These are phyloP conservation scores for Caligus rogercresseyi DNA, from an alignment of 1,140 invertebrate species.

Conservation along the genomic window DNA sequence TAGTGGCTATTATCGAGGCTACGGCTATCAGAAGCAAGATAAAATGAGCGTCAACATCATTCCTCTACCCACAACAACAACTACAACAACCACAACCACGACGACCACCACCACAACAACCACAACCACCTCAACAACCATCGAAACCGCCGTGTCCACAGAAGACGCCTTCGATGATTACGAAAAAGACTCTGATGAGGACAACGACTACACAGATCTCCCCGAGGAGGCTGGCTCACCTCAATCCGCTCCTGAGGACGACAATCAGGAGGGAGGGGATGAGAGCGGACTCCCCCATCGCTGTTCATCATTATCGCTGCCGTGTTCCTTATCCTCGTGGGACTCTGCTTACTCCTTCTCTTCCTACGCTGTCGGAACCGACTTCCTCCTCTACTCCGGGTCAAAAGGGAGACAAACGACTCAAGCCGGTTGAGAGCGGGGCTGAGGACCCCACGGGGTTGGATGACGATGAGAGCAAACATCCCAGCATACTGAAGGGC, in stretches of 20 bases:
- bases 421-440: not conserved
- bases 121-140: not conserved
- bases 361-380: not conserved
- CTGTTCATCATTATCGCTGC: slow-evolving; percentile 1
- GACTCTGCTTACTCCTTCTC: not conserved
- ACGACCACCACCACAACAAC: slow-evolving; percentile 7
- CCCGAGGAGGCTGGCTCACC: not conserved
- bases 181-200: not conserved
- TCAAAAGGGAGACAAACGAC: slow-evolving; percentile 2
- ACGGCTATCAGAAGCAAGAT: slow-evolving; percentile 2
- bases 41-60: slow-evolving; percentile 8
- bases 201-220: not conserved
- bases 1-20: slow-evolving; percentile 7
- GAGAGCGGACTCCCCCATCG: not conserved
- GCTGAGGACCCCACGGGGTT: not conserved
- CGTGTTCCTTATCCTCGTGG: not conserved
- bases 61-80: not conserved
- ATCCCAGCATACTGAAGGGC: slow-evolving; percentile 2
- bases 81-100: slow-evolving; percentile 7
- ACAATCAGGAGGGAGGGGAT: not conserved
- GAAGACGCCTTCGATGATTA: not conserved
- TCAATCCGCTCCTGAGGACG: not conserved
- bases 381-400: not conserved
- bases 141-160: not conserved
- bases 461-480: not conserved